These are phyloP conservation scores for Sciurus niger DNA, from an alignment of 2,113 vertebrate genomes.

Conservation along the genomic window DNA sequence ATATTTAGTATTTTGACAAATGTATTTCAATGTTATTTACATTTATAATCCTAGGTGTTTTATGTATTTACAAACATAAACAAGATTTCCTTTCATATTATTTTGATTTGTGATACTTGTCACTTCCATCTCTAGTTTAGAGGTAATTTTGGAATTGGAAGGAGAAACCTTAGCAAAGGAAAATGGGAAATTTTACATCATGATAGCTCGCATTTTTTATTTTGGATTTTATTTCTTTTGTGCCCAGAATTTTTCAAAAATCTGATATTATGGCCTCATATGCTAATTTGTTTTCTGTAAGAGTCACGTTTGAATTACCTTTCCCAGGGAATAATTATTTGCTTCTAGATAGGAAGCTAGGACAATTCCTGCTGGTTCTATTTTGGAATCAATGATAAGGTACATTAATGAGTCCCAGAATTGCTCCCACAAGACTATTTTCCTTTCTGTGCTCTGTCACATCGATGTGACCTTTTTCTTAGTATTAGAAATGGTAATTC, in stretches of 20 bases:
- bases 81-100: conserved; percentile 49
- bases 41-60: conserved; percentile 3
- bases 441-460: conserved; percentile 34
- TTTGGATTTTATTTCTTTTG: conserved; percentile 5
- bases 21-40: conserved; percentile 27
- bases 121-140: conserved; percentile 12
- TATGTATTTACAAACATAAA: conserved; percentile 57
- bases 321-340: conserved; percentile 71
- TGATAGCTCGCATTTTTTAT: conserved; percentile 46
- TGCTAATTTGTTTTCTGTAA: conserved; percentile 68
- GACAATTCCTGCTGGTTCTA: conserved; percentile 3
- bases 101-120: conserved; percentile 50
- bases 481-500: not conserved
- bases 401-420: conserved; percentile 40
- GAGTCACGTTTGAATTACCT: conserved; percentile 63
- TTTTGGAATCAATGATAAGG: conserved; percentile 61
- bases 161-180: conserved; percentile 48
- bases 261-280: conserved; percentile 41
- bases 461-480: not conserved
- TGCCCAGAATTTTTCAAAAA: not conserved
- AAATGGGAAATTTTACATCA: conserved; percentile 13
- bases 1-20: not conserved
- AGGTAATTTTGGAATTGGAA: conserved; percentile 36
- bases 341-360: not conserved
- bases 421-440: not conserved